Percentiles rank a stretch among this genome's conserved stretches.
Evolutionary conservation across 2,113 vertebrate genomes (phyloP).

Genomic region (Uria aalge): DNA sequence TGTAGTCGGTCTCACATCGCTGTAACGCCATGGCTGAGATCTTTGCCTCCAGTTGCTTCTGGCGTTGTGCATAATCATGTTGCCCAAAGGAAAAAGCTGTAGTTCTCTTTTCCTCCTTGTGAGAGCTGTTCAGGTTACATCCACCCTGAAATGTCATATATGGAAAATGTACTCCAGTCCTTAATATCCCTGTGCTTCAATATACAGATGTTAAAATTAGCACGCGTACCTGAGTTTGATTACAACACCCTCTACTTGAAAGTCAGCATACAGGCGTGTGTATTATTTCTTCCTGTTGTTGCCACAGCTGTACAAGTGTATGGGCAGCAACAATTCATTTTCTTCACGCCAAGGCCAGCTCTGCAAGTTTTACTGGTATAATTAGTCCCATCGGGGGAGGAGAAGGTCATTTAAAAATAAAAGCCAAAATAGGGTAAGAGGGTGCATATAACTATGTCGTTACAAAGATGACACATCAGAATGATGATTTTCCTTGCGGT

Average conservation of each 20-base stretch:
- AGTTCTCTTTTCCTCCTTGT: neutral
- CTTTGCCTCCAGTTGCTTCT: neutral
- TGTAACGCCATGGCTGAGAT: neutral
- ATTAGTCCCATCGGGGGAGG: neutral
- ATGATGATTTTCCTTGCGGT: neutral
- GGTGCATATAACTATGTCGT: neutral
- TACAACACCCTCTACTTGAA: neutral
- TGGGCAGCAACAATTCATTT: neutral
- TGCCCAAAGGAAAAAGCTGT: neutral
- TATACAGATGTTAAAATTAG: neutral
- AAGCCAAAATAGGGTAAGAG: neutral
- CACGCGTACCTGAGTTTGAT: neutral
- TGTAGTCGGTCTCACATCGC: neutral
- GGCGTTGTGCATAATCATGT: neutral
- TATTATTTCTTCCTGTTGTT: neutral
- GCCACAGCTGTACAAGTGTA: neutral
- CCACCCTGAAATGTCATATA: neutral
- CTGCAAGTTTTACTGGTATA: neutral
- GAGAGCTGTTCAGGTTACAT: neutral
- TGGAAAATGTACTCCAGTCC: neutral
- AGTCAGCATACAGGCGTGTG: neutral
- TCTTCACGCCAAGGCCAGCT: neutral
- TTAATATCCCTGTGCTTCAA: neutral
- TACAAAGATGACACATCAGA: neutral
- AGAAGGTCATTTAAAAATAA: constrained; percentile 22